Evolutionary conservation across 2,888 invertebrate genomes (phyloP), one percentile per base, ranked within the genome.

Genomic region (Aspidapion aeneum): DNA sequence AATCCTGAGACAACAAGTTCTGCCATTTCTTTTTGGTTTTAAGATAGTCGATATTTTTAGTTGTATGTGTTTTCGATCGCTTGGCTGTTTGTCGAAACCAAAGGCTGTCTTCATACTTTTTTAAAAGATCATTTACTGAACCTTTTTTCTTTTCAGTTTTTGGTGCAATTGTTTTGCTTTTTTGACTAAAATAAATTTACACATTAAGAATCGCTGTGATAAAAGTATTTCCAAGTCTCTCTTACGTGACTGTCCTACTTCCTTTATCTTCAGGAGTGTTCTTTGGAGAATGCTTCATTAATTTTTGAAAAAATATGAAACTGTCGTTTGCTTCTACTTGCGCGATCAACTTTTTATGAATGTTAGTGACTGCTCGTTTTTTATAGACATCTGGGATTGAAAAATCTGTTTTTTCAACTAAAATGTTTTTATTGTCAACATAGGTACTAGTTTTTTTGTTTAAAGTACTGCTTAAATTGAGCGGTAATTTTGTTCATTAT

Each of bases 311-410:
- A 55, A 70, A 73, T 21, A 72, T 65, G 21, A 73, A 71, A 65
- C 75, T 76, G 61, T 76, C 75, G 51, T 72, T 70, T 17, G 74
- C 72, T 55, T 73, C 73, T 17, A 75, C 54, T 61, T 76, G 75
- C 16, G 66, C 58, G 5, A 71, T 52, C 57, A 75, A 59, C 56
- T 71, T 68, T 51, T 68, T 66, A 63, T 75, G 71, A n/a, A 76
- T 54, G 60, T 76, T 70, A 0, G 71, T 69, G n/a, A 69, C 59
- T 17, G 70, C 75, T 50, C 68, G 69, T 61, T 68, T 68, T 18
- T 71, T 62, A 20, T 72, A 71, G 1, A 74, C 70, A n/a, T 74
- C 74, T 5, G 72, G 67, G 18, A 55, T 12, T 35, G 35, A 35
- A 12, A 35, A 35, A 35, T 35, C 35, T 35, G 35, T 35, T 12